phyloP scores from a whole-genome alignment of 2,888 invertebrate genomes.

The Chrysolina oricalcia region DNA sequence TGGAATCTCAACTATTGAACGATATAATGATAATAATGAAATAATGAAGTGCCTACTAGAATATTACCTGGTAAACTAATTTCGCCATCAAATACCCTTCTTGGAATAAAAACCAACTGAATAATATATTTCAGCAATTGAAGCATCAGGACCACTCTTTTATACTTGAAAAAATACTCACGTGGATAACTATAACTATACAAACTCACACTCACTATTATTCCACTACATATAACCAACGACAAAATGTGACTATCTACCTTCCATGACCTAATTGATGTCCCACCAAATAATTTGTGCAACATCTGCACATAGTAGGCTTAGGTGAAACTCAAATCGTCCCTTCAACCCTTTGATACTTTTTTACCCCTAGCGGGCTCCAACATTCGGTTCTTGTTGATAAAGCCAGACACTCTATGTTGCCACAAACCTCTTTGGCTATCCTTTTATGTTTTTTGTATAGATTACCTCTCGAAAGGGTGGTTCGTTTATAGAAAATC shows the following conservation, averaged over 20 bases:
- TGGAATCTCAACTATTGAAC: too few species aligned
- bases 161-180: neutral
- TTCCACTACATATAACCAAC: slow-evolving; percentile 7
- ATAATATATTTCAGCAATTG: too few species aligned
- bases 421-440: slow-evolving; percentile 70
- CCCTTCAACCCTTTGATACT: slow-evolving; percentile 53
- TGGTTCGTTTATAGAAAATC: slow-evolving; percentile 69
- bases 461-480: slow-evolving; percentile 68
- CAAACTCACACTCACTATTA: neutral
- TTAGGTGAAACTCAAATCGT: slow-evolving; percentile 53
- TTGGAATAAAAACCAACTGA: too few species aligned
- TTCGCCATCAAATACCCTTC: too few species aligned
- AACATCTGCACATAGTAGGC: slow-evolving; percentile 63
- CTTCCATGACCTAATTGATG: slow-evolving; percentile 43
- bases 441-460: slow-evolving; percentile 71
- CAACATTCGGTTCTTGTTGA: slow-evolving; percentile 59
- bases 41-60: too few species aligned
- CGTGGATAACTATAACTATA: neutral
- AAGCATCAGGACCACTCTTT: too few species aligned
- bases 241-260: slow-evolving; percentile 34
- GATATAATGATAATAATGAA: too few species aligned
- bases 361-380: slow-evolving; percentile 49
- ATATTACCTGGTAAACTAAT: too few species aligned
- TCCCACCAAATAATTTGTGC: slow-evolving; percentile 47
- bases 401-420: slow-evolving; percentile 70